Evolutionary conservation across 1,140 invertebrate species (phyloP), one percentile per base, ranked within the genome.

Genomic region (Aphelenchoides besseyi): DNA sequence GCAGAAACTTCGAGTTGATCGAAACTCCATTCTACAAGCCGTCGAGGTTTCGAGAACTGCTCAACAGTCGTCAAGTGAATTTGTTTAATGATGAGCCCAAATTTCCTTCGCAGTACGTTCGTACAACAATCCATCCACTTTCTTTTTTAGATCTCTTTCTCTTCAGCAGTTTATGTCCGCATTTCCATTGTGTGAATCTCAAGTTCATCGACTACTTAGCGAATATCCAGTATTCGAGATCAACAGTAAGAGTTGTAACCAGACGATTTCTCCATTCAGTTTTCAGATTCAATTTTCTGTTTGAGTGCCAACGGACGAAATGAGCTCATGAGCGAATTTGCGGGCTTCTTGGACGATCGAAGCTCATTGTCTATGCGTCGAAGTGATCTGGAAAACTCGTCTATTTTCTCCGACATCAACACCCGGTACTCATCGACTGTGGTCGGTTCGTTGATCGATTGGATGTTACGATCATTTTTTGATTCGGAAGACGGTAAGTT

Each of bases 151-250:
- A 12, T 48, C 23, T 23, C 41, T 48, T 23, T 48, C 41, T 23
- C 12, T 48, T 23, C 41, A 48, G 23, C 41, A 59, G 18, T 8
- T 59, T 23, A 8, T 59, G 5, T 59, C 55, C 5, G 55, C 55
- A 28, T 29, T 59, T 5, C 55, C 55, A 33, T 59, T 59, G 55
- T 8, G 55, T 33, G 55, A 59, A 23, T 5, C 5, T 29, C 55
- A 59, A 28, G 55, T 59, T 28, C 5, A 5, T 12, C 16, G 32
- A 5, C 18, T 59, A 12, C 23, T 59, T 8, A 59, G 18, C 55
- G 18, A 59, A 33, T 59, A 59, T 33, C 55, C 55, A 33, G 23
- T 59, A 8, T 59, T 59, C 18, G 55, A 59, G 32, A 59, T 59
- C 55, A 23, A 33, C 18, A 23, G 55, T 59, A 59, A 8, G 5